A percentile compares a stretch with the other conserved stretches of the same genome.
phyloP scores from a whole-genome alignment of 2,888 invertebrate genomes.

The Xestia ashworthii region DNA sequence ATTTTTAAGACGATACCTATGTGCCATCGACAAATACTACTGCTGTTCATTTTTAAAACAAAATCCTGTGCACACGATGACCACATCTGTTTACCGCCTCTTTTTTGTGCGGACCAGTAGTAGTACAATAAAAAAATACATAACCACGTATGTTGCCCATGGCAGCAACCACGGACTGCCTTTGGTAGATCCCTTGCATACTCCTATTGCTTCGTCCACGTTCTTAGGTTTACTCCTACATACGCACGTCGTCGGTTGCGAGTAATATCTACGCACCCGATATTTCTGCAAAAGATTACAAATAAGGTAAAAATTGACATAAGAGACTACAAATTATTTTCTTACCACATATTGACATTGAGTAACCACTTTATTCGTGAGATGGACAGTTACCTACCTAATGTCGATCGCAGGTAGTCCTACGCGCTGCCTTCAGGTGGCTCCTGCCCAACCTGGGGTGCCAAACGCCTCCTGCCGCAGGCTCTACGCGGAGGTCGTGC shows the following conservation, averaged over 20 bases:
- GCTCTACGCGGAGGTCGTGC: no score
- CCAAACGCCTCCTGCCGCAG: no score
- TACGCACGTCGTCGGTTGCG: background rate
- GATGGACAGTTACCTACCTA: constrained; percentile 6
- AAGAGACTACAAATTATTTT: background rate
- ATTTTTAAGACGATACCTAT: background rate
- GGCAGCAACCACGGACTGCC: background rate
- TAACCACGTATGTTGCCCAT: background rate
- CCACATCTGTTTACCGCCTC: background rate
- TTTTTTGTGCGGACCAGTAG: background rate
- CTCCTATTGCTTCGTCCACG: background rate
- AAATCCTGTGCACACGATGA: background rate
- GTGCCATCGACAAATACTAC: background rate
- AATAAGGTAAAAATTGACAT: background rate
- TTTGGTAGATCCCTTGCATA: no score
- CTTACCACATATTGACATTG: background rate
- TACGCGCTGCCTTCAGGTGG: background rate
- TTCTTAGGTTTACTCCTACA: background rate
- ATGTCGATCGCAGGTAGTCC: constrained; percentile 4
- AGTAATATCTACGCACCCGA: background rate
- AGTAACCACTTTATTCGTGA: background rate
- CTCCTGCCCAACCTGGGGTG: no score
- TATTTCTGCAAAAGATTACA: background rate
- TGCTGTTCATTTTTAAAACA: background rate
- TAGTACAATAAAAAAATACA: no score